Evolutionary conservation across 2,888 invertebrate genomes (phyloP).

Genomic region (Parapristionchus giblindavisi): DNA sequence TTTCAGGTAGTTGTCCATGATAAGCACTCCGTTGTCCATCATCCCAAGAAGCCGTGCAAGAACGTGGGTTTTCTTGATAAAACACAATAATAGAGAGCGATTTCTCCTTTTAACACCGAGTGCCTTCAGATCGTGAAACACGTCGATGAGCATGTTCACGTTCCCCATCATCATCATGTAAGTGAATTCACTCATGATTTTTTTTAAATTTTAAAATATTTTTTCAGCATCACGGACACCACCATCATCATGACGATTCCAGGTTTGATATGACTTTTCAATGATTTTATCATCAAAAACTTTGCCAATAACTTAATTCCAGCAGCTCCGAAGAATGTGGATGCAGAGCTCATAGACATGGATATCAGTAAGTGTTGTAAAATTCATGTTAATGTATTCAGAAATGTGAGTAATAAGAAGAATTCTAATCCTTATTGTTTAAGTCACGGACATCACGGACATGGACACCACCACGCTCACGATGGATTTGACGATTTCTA

Average conservation of each 20-base stretch:
- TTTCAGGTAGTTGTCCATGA: conserved; percentile 16
- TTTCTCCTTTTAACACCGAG: too few species aligned
- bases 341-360: conserved; percentile 9
- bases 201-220: not conserved
- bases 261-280: not conserved
- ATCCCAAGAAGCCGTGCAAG: conserved; percentile 29
- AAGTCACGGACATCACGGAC: conserved; percentile 11
- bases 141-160: conserved; percentile 15
- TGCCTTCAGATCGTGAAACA: conserved; percentile 32
- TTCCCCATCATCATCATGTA: not conserved
- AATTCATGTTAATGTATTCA: not conserved
- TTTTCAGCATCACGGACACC: conserved; percentile 16
- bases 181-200: not conserved
- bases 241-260: conserved; percentile 7
- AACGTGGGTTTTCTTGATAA: too few species aligned
- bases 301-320: not conserved
- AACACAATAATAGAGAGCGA: too few species aligned
- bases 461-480: not conserved
- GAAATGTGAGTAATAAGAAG: too few species aligned
- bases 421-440: too few species aligned
- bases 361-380: conserved; percentile 12
- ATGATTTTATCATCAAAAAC: not conserved
- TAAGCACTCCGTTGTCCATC: conserved; percentile 4
- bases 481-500: too few species aligned
- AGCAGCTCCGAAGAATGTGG: conserved; percentile 21